Evolutionary conservation across 2,888 invertebrate genomes (phyloP).

Genomic region (Torymus aiolomorphi): DNA sequence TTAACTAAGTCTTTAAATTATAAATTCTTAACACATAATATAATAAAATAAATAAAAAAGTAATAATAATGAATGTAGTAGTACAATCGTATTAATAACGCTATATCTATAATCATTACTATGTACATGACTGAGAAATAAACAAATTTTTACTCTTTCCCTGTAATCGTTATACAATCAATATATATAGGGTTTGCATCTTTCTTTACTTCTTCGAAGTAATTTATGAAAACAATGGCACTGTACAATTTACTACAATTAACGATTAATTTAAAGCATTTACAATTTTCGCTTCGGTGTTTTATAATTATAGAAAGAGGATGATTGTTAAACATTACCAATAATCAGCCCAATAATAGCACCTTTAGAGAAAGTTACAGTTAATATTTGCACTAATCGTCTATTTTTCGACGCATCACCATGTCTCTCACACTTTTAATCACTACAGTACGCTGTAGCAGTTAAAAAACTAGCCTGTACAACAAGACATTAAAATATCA

Average conservation of each 20-base stretch:
- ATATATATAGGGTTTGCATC: constrained; percentile 43
- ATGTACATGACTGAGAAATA: constrained; percentile 62
- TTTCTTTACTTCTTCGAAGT: constrained; percentile 38
- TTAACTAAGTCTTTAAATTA: constrained; percentile 12
- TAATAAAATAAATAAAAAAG: constrained; percentile 50
- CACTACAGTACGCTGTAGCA: constrained; percentile 33
- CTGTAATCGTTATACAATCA: constrained; percentile 44
- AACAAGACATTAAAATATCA: constrained; percentile 58
- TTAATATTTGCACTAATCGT: constrained; percentile 24
- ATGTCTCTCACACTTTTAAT: constrained; percentile 35
- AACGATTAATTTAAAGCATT: constrained; percentile 48
- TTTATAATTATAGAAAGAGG: constrained; percentile 21
- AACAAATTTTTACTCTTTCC: constrained; percentile 46
- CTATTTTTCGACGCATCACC: constrained; percentile 21
- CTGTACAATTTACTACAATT: constrained; percentile 57
- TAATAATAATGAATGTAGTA: constrained; percentile 38
- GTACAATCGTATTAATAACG: constrained; percentile 16
- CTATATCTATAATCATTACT: constrained; percentile 42
- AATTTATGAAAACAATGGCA: constrained; percentile 57
- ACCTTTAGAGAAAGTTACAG: constrained; percentile 59
- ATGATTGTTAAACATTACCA: constrained; percentile 37
- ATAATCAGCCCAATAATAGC: constrained; percentile 57
- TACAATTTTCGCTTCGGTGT: constrained; percentile 30
- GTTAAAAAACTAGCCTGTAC: constrained; percentile 62
- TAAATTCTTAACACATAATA: constrained; percentile 14